Evolutionary conservation across 2,113 vertebrate species (phyloP), one percentile per base, ranked within the genome.

Genomic region (Myotis lucifugus): DNA sequence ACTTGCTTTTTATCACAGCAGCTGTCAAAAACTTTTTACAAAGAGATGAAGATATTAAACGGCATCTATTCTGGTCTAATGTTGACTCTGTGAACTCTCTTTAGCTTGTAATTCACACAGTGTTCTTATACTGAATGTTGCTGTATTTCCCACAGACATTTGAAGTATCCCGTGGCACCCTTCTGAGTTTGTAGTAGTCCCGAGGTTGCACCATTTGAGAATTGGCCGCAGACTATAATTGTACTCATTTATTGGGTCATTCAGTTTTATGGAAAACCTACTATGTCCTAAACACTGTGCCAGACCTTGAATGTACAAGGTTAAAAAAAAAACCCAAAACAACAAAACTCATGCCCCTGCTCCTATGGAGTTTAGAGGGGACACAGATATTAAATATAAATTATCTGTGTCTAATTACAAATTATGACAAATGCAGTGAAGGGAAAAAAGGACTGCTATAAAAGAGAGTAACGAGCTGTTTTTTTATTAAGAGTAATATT

Each of bases 341-440:
- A 64, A 52, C 48, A 34, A 27, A n/a, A 70, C 10, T 77, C 59
- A 13, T 66, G 2, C 6, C 59, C 17, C 10, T 61, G 37, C 5
- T 54, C 8, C 76, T 37, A 48, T 9, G 34, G 34, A 91, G 54
- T 85, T n/a, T 59, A 90, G 25, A 72, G 42, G 70, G 21, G 54
- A 46, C 48, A 29, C 34, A 70, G 32, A 40, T 91, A 37, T 50
- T 92, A 76, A 86, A 66, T 76, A 90, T 40, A 66, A 67, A 89
- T n/a, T 61, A 81, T 37, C 50, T 93, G 10, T 67, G 37, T 86
- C 27, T 69, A 61, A 76, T 90, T 90, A 81, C 15, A 93, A 91
- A 66, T 56, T 72, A 34, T 32, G 66, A 83, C 19, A 88, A 91
- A 61, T 87, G 25, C 50, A 87, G 9, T 77, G 69, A 70, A 83